These are phyloP conservation scores for Amiota communis DNA, from an alignment of 2,888 invertebrate species.

Conservation along the genomic window DNA sequence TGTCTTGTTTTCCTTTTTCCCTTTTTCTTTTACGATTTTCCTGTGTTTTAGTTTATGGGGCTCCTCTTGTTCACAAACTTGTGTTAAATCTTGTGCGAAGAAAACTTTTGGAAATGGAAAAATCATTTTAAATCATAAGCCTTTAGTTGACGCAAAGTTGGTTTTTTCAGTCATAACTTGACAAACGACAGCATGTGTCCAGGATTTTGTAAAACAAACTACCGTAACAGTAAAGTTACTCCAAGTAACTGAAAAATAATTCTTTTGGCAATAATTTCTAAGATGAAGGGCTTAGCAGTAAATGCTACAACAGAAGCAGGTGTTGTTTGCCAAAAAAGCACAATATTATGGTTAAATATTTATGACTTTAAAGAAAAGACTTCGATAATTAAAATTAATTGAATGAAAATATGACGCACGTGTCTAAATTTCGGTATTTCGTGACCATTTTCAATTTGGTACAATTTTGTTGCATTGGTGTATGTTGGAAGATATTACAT, in stretches of 20 bases:
- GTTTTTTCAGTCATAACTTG: neutral
- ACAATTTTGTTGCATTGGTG: too few relatives aligned
- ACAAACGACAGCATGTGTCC: slow-evolving; percentile 16
- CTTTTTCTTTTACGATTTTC: neutral
- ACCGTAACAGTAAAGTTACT: slow-evolving; percentile 12
- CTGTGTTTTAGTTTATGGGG: neutral
- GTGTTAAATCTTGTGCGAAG: slow-evolving; percentile 26
- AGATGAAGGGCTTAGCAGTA: neutral
- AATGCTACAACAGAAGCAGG: neutral
- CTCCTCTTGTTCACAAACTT: slow-evolving; percentile 17
- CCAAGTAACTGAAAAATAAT: too few relatives aligned
- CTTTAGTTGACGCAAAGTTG: slow-evolving; percentile 16
- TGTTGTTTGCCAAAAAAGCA: neutral
- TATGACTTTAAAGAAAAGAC: neutral
- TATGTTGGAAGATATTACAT: too few relatives aligned
- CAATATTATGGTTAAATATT: neutral
- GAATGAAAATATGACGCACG: neutral
- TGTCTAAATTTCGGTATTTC: neutral
- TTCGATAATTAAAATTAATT: slow-evolving; percentile 2
- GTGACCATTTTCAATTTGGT: too few relatives aligned
- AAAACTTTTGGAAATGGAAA: slow-evolving; percentile 24
- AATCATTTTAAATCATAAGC: slow-evolving; percentile 52
- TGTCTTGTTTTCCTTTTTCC: slow-evolving; percentile 3
- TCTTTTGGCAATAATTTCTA: too few relatives aligned
- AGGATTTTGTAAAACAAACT: slow-evolving; percentile 11